These are phyloP conservation scores for Calypte anna DNA, from an alignment of 2,113 vertebrate genomes.

Conservation along the genomic window DNA sequence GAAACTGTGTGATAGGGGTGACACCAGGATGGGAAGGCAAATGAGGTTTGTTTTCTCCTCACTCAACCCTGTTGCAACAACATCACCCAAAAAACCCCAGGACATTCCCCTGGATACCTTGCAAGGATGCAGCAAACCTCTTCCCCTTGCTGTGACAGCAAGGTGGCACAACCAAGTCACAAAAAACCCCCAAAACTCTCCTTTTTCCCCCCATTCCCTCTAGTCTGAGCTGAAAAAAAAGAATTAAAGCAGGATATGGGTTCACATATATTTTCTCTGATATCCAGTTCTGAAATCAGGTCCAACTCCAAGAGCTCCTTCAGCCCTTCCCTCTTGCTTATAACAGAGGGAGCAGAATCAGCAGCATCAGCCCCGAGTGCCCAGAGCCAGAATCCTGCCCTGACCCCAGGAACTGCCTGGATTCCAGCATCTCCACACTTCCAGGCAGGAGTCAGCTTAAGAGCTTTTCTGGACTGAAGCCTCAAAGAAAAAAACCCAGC, in stretches of 20 bases:
- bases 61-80: not conserved
- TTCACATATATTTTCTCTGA: not conserved
- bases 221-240: not conserved
- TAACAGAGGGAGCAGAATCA: not conserved
- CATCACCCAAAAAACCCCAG: not conserved
- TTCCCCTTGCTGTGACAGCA: not conserved
- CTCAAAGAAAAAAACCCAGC: not conserved
- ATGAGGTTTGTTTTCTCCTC: not conserved
- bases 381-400: not conserved
- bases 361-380: not conserved
- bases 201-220: not conserved
- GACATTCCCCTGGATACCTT: rapidly evolving
- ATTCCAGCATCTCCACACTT: not conserved
- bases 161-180: not conserved
- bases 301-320: not conserved
- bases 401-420: not conserved
- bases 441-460: not conserved
- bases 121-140: not conserved
- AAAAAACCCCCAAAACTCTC: not conserved
- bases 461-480: conserved; percentile 39
- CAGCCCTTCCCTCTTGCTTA: not conserved
- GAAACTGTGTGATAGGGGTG: rapidly evolving
- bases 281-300: not conserved
- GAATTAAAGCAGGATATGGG: not conserved
- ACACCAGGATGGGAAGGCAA: not conserved